Evolutionary conservation across 2,113 vertebrate species (phyloP), one percentile per base, ranked within the genome.

Genomic region (Scomber japonicus): DNA sequence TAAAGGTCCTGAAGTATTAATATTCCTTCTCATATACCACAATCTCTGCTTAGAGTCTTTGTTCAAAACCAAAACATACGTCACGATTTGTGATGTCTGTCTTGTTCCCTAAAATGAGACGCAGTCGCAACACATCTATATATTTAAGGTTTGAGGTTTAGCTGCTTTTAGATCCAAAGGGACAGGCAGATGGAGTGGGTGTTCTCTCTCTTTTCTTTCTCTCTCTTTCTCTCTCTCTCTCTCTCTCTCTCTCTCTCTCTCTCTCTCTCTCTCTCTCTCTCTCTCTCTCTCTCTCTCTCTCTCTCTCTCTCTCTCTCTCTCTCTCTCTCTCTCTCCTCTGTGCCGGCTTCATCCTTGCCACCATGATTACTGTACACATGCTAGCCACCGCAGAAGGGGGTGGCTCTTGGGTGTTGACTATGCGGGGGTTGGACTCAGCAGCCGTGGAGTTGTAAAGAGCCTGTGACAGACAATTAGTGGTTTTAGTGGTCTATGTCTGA

Each of bases 391-490:
- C 82, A 85, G n/a, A 71, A 68, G 81, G 78, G 19, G 68, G 11
- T 57, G 80, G 78, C 79, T 79, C 76, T 75, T 82, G 90, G 90
- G 84, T 91, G 91, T 87, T 75, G 81, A 87, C 78, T 70, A 30
- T 9, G 49, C 19, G 24, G 54, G 83, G 83, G 66, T 66, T 63
- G 73, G 81, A 83, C 68, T 74, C 78, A 4, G 85, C 57, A 86
- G 82, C 59, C 64, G 57, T 51, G 31, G 53, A 66, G 72, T 80
- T 85, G 87, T 89, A 89, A 86, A 88, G 57, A 86, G 72, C 44
- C 76, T 45, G 56, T 17, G 57, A 73, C 49, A 63, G 71, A 86
- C 85, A 86, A 85, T 94, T 92, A 91, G 90, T 88, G 92, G 90
- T 89, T 81, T 81, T 24, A 8, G 78, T 1, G 74, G 89, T 71